Conservation (phyloP, 2,113 vertebrate species). For the Mus musculus region DNA sequence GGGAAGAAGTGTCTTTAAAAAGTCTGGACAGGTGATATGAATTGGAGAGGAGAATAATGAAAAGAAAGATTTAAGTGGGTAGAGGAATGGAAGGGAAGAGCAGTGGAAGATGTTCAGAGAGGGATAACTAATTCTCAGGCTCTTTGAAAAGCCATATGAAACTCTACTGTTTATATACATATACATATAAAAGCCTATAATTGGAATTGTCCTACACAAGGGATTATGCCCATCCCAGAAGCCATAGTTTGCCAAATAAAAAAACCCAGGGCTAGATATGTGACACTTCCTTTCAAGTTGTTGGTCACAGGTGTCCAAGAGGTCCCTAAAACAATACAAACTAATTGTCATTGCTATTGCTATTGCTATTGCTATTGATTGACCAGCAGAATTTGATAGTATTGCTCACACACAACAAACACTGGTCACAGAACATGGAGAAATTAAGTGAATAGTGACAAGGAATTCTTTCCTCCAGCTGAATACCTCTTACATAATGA, state of each 20-base stretch:
- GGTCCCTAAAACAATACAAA: not conserved
- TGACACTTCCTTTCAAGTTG: not conserved
- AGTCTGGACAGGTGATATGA: not conserved
- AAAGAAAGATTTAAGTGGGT: not conserved
- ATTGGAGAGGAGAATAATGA: not conserved
- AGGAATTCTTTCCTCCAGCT: not conserved
- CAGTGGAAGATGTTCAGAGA: not conserved
- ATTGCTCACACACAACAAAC: not conserved
- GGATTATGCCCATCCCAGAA: not conserved
- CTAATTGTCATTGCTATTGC: not conserved
- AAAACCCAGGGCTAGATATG: not conserved
- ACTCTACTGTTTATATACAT: not conserved
- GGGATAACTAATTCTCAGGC: not conserved
- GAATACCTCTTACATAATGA: not conserved
- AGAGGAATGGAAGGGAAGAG: not conserved
- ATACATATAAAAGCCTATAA: not conserved
- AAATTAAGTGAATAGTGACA: not conserved
- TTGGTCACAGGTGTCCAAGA: not conserved
- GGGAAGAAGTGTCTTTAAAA: not conserved
- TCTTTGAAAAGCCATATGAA: not conserved
- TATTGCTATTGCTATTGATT: not conserved
- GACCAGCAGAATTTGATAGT: not conserved
- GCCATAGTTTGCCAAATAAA: not conserved
- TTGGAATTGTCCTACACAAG: not conserved
- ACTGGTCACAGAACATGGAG: not conserved